phyloP scores from a whole-genome alignment of 2,113 vertebrate species.

The Heptranchias perlo region DNA sequence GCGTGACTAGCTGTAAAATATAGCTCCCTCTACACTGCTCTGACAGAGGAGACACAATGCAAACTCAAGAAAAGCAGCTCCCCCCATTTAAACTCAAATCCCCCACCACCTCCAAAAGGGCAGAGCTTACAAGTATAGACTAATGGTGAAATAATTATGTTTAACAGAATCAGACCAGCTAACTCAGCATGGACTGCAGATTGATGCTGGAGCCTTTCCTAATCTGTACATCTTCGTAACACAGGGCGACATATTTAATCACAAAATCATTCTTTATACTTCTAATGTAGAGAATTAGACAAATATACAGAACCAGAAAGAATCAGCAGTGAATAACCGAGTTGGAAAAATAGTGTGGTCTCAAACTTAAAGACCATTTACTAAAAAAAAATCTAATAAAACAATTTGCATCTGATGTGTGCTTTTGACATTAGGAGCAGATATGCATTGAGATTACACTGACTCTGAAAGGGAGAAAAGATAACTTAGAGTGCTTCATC shows the following conservation, averaged over 20 bases:
- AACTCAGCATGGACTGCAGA: not conserved
- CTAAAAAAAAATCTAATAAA: not conserved
- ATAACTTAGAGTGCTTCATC: not conserved
- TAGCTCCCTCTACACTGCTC: not conserved
- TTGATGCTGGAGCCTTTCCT: not conserved
- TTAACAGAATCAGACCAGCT: not conserved
- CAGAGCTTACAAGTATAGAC: too few species aligned
- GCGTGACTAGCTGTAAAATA: not conserved
- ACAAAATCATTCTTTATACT: not conserved
- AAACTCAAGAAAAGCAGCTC: not conserved
- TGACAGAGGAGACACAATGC: not conserved
- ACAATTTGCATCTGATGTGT: not conserved
- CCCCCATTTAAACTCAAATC: not conserved
- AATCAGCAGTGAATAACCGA: not conserved
- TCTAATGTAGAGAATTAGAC: not conserved
- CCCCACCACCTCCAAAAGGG: too few species aligned
- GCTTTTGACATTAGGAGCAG: not conserved
- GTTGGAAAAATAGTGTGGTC: not conserved
- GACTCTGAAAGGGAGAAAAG: not conserved
- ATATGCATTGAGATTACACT: not conserved
- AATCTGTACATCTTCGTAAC: not conserved
- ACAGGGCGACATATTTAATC: not conserved
- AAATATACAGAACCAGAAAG: not conserved
- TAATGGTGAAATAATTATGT: not conserved
- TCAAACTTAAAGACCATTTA: not conserved